Percentiles rank a stretch among this genome's conserved stretches.
Evolutionary conservation across 2,797 vertebrate genomes (phyloP).

Genomic region (Micromesistius poutassou): DNA sequence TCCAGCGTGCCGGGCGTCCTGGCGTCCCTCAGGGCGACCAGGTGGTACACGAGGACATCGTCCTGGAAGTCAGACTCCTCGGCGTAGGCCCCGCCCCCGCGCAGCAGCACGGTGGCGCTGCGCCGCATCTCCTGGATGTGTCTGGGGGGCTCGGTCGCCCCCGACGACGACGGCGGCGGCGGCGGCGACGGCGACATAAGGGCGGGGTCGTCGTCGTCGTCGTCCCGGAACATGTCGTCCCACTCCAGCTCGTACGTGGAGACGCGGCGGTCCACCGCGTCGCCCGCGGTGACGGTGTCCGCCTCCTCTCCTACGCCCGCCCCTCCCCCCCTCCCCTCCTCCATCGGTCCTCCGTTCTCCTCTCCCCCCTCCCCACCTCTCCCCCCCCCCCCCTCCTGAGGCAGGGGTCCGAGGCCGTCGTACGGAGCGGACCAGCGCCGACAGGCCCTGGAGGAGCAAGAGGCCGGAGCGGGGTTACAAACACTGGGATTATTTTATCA

Average conservation of each 20-base stretch:
- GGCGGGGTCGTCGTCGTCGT: conserved; percentile 36
- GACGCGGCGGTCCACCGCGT: conserved; percentile 56
- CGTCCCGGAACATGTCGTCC: conserved; percentile 85
- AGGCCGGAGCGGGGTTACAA: neutral
- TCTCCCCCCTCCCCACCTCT: neutral
- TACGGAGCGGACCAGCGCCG: conserved; percentile 88
- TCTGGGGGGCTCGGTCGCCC: conserved; percentile 60
- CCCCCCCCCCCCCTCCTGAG: conserved; percentile 54
- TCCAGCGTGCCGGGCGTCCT: conserved; percentile 31
- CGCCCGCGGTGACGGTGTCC: conserved; percentile 41
- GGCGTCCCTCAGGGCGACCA: conserved; percentile 83
- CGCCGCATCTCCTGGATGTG: conserved; percentile 93
- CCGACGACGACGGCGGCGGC: neutral
- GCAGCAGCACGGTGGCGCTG: conserved; percentile 82
- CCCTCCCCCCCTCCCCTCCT: conserved; percentile 31
- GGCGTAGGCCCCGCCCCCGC: conserved; percentile 82
- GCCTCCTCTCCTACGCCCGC: neutral
- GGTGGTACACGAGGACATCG: conserved; percentile 87
- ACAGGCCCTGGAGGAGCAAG: conserved; percentile 71
- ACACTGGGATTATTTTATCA: too few species aligned
- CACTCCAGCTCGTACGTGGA: conserved; percentile 89
- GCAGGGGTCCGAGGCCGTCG: conserved; percentile 80
- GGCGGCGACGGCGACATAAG: neutral
- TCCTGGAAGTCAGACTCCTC: conserved; percentile 94
- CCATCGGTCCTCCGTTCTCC: conserved; percentile 36